Evolutionary conservation across 2,888 invertebrate species (phyloP), one percentile per base, ranked within the genome.

Genomic region (Drosophila diplacantha): DNA sequence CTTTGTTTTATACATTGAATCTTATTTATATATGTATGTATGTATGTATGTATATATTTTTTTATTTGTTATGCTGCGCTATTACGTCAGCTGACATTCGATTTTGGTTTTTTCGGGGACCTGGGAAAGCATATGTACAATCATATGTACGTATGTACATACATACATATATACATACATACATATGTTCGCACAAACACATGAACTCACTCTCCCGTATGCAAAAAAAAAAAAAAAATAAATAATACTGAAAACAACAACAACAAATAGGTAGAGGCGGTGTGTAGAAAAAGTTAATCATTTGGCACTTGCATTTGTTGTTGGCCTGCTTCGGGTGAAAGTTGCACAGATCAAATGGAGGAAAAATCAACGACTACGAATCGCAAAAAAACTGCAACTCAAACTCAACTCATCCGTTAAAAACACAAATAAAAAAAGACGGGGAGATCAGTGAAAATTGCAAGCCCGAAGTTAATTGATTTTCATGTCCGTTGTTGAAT

Each of bases 61-160:
- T 54, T 46, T 74, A 26, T 44, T 41, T 73, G 64, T 72, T 77
- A 66, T 77, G 81, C 62, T 77, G 71, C 38, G 35, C 60, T 80
- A 77, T 80, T 76, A 75, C 75, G 75, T 80, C 81, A 80, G 62
- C 78, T 74, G 64, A 59, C 67, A 67, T 58, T 66, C 47, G 67
- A 44, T 44, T 57, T 55, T 44, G n/a, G 29, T 37, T 63, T 63
- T 38, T 38, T 38, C 22, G 29, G 49, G 60, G 50, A 60, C 41
- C 50, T 61, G 64, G 65, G 58, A 66, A 66, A 58, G 58, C 58
- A 69, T 53, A 44, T 31, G 49, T 43, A 54, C 54, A 69, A 52
- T 35, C 29, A 43, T 43, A 51, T 43, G 12, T 51, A 50, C 18
- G 26, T 57, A 35, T 14, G 22, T 24, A 32, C 43, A 22, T 43